Base-by-base conservation (phyloP, 1,140 invertebrate species). In the Scylla paramamosain region DNA sequence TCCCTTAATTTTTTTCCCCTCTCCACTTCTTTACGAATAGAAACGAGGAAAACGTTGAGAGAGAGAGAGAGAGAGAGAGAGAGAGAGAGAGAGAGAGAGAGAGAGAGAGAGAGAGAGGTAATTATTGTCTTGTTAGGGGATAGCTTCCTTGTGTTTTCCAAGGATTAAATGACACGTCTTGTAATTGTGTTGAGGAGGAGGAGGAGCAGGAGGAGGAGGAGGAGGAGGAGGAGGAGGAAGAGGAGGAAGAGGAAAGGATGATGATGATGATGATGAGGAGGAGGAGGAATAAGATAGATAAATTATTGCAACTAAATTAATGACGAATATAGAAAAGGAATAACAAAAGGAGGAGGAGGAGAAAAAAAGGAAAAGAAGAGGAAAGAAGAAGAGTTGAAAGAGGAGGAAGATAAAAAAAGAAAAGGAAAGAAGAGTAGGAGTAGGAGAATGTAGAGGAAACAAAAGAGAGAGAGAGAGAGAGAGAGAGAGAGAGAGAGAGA, bases 81-180 rank as follows among this genome's bases (percentile, higher is more conserved):
- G 67, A 77, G 67, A 77, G 67, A 77, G 67, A 77, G 67, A 77
- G 67, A 77, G 67, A 25, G 67, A 77, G 67, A n/a, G 67, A n/a
- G 67, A n/a, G 67, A n/a, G 67, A n/a, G 67, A 25, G 20, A 77
- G n/a, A 77, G 67, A n/a, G 25, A 7, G 67, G 20, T 77, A 77
- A 77, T 77, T 77, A 77, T n/a, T n/a, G 67, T 77, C 20, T 77
- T 77, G 67, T 77, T 77, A 77, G 16, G 12, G 25, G 67, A 20
- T 59, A n/a, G 67, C 12, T 77, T 3, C 0, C 3, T 77, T 77
- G n/a, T 20, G 12, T 7, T 77, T n/a, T 77, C 20, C 25, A 20
- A 77, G 67, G 67, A 77, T 77, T 77, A 77, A 20, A n/a, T 77
- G 20, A 77, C 67, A n/a, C 52, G 67, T 77, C 20, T 77, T 77